Evolutionary conservation across 2,888 invertebrate species (phyloP).

Genomic region (Archips crataeganus): DNA sequence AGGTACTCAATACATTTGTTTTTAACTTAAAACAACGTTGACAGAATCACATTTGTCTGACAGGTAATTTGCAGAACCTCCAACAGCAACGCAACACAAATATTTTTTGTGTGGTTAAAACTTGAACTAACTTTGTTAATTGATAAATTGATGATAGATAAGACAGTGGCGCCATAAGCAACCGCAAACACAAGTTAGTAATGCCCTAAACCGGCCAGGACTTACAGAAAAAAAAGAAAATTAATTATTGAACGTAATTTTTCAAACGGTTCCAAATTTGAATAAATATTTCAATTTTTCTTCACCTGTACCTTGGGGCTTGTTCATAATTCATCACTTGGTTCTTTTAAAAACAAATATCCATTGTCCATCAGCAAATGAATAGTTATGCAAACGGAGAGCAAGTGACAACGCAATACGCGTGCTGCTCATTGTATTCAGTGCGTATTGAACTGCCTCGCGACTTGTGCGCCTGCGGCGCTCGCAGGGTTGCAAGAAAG

Average conservation of each 20-base stretch:
- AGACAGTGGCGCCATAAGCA: conserved; percentile 4
- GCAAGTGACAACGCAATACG: conserved; percentile 79
- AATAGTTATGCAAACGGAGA: conserved; percentile 72
- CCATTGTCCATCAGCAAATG: conserved; percentile 76
- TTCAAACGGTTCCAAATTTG: conserved; percentile 23
- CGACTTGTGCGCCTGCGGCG: conserved; percentile 44
- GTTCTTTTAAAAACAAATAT: conserved; percentile 50
- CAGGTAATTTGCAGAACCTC: conserved; percentile 15
- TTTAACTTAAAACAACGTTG: conserved; percentile 8
- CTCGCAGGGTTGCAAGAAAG: conserved; percentile 36
- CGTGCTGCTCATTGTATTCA: conserved; percentile 67
- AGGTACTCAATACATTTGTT: not conserved
- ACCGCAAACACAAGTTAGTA: conserved; percentile 1
- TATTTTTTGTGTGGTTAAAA: not conserved
- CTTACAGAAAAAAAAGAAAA: not conserved
- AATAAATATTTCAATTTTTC: conserved; percentile 30
- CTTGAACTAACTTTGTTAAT: not conserved
- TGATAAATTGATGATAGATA: not conserved
- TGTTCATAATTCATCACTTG: conserved; percentile 46
- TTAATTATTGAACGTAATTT: conserved; percentile 23
- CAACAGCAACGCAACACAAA: not conserved
- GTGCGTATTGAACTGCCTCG: conserved; percentile 70
- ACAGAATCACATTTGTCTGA: conserved; percentile 23
- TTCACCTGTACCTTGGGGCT: conserved; percentile 30
- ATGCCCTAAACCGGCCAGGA: not conserved